Evolutionary conservation across 2,888 invertebrate species (phyloP), one percentile per base, ranked within the genome.

Genomic region (Phania funesta): DNA sequence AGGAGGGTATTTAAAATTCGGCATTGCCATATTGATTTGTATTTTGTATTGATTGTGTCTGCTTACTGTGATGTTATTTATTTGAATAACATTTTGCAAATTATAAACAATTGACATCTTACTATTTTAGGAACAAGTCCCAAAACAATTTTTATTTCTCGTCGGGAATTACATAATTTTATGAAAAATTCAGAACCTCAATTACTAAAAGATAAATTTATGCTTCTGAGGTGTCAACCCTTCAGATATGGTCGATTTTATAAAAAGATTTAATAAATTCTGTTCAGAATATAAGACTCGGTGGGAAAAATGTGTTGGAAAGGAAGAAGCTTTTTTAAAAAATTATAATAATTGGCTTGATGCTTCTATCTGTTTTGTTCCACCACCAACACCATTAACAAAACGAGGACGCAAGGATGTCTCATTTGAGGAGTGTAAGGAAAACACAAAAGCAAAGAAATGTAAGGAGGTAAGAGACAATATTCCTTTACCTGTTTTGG

Each of bases 21-120:
- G 56, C 24, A 35, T 9, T 35, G 35, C 35, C 35, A 35, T 35
- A 62, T 58, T 58, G 13, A 41, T 38, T 58, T 58, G 38, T 41
- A 41, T 62, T 64, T 46, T 64, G 48, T 65, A 50, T 50, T 65
- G 65, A 65, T 35, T 65, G 64, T 65, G 48, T 44, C 20, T 65
- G 64, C 50, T 65, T 48, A 65, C 26, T 62, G 62, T 62, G 62
- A 24, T 62, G 62, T 46, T 46, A 8, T 62, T 46, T 46, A 62
- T 62, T 62, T 62, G 41, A 41, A 60, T 52, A 62, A 44, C 3
- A 62, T n/a, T 44, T 62, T 26, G 62, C 62, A 44, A 62, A 62
- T 62, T 62, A n/a, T 24, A 62, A 62, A 46, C 62, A 26, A 62
- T 26, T n/a, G n/a, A 62, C 11, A 62, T 62, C 29, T 62, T 44